phyloP scores from a whole-genome alignment of 1,140 invertebrate genomes.

The Zaprionus kolodkinae region DNA sequence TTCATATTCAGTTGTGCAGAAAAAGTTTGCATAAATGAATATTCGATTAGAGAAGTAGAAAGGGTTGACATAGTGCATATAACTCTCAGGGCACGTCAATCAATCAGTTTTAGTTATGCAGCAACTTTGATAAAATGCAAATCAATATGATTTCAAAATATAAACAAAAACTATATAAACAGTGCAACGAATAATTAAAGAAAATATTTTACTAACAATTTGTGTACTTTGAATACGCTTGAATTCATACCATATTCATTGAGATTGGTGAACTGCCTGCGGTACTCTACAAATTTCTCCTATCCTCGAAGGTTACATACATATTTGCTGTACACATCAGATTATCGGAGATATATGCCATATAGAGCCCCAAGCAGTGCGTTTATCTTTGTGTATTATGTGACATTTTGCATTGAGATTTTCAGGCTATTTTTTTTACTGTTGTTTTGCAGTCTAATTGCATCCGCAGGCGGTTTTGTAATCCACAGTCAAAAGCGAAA shows the following conservation, averaged over 20 bases:
- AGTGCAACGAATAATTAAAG: not conserved
- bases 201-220: not conserved
- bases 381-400: constrained; percentile 7
- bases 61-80: constrained; percentile 5
- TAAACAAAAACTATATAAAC: not conserved
- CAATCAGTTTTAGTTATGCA: constrained; percentile 8
- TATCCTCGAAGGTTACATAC: too few species aligned
- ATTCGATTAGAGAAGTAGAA: constrained; percentile 21
- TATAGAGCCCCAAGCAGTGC: not conserved
- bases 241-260: too few species aligned
- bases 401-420: constrained; percentile 9
- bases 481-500: constrained; percentile 53
- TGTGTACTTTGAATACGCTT: too few species aligned
- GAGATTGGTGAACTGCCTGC: not conserved
- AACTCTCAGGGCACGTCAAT: constrained; percentile 20
- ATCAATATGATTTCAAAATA: not conserved
- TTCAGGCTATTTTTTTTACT: constrained; percentile 23
- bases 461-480: constrained; percentile 63
- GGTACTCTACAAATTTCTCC: too few species aligned
- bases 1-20: constrained; percentile 12
- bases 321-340: not conserved
- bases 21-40: not conserved
- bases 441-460: constrained; percentile 62
- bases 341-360: not conserved
- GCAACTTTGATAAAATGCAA: not conserved